Base-by-base conservation (phyloP, 1,140 invertebrate species). In the Hylaeus volcanicus region DNA sequence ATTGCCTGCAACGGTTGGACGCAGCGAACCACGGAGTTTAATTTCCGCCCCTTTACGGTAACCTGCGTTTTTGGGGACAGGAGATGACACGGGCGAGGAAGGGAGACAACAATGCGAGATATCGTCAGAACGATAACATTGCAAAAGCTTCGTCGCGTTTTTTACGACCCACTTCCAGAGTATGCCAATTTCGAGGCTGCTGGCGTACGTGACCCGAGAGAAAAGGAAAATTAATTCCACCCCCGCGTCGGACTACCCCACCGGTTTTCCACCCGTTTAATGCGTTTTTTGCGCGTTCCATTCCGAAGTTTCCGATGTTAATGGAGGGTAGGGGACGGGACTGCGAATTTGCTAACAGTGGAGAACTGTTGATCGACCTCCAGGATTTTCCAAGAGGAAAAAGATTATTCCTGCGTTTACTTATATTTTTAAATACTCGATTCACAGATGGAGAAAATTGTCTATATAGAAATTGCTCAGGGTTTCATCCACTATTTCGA, bases 281-380 rank as follows among this genome's bases (percentile, higher is more conserved):
- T 86, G 79, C 79, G 51, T 86, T 85, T 86, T 74, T 77, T 77
- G 39, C 81, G 48, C 66, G 5, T 61, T 71, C 48, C 71, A 26
- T 69, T 66, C 39, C 70, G 4, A 56, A 74, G 58, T 82, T 73
- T 14, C 14, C 74, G 60, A 63, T 73, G 43, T 74, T 85, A 79
- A 82, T 72, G 71, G 68, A 81, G 37, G 12, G 43, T 45, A 72
- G 64, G 60, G 43, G 43, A 66, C 41, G 11, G 53, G n/a, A 12
- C 41, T n/a, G 8, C n/a, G 12, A 37, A n/a, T 43, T 58, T 15
- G n/a, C 26, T 1, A 48, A 61, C 55, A 48, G 9, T 9, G 26
- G 5, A n/a, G 15, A 72, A 51, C 39, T 8, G 3, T 61, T 48
- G 56, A 48, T 73, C 39, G 56, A 26, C 26, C 26, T 48, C 15